These are phyloP conservation scores for Tragelaphus scriptus DNA, from an alignment of 2,113 vertebrate genomes.

Conservation along the genomic window DNA sequence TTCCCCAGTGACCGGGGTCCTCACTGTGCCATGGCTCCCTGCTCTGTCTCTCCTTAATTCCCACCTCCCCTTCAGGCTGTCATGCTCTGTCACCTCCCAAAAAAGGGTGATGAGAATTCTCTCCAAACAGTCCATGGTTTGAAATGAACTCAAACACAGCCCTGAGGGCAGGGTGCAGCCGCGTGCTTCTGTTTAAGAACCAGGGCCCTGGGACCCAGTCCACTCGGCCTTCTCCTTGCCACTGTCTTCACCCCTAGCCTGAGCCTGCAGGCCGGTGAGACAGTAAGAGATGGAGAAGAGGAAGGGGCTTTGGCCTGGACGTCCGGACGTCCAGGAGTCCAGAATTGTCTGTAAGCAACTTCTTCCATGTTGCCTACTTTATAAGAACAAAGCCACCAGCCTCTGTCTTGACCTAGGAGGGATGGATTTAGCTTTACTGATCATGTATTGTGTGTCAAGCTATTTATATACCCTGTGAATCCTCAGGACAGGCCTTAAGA, in stretches of 20 bases:
- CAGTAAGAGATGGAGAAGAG: background rate
- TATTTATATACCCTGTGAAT: background rate
- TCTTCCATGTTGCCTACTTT: background rate
- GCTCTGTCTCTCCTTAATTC: background rate
- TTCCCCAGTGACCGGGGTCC: background rate
- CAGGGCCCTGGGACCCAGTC: background rate
- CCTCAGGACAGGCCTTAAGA: background rate
- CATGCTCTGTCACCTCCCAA: background rate
- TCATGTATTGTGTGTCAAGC: background rate
- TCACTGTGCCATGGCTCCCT: background rate
- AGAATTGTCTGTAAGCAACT: background rate
- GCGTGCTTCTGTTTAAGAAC: background rate
- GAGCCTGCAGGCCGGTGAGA: background rate
- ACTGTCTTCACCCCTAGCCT: fast-evolving
- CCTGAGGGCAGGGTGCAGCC: background rate
- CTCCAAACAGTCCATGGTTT: background rate
- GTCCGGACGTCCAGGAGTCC: background rate
- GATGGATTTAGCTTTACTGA: background rate
- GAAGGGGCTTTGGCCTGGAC: background rate
- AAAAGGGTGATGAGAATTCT: background rate
- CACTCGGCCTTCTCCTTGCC: fast-evolving
- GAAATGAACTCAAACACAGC: background rate
- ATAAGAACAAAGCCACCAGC: background rate
- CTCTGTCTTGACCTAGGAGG: background rate
- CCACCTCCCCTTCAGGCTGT: background rate